These are phyloP conservation scores for Ditylenchus weischeri DNA, from an alignment of 2,888 invertebrate genomes.

Conservation along the genomic window DNA sequence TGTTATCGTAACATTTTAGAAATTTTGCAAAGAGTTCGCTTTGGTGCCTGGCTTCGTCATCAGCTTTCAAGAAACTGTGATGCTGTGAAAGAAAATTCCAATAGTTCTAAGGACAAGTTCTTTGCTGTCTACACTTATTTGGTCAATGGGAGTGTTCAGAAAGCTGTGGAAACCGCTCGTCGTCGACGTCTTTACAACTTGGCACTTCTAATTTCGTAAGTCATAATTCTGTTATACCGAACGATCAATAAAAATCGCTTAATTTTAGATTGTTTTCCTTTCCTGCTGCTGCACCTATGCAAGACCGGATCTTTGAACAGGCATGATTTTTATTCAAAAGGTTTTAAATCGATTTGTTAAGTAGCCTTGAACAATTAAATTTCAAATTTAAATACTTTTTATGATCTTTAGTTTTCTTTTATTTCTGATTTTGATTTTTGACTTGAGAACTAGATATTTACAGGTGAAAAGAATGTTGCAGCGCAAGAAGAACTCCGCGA, in stretches of 20 bases:
- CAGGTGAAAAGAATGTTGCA: neutral
- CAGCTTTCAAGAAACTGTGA: slow-evolving; percentile 4
- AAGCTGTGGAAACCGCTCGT: slow-evolving; percentile 15
- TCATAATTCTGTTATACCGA: too few relatives aligned
- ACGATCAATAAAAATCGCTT: too few relatives aligned
- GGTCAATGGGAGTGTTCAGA: slow-evolving; percentile 12
- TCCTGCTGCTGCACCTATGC: slow-evolving; percentile 8
- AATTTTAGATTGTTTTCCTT: slow-evolving; percentile 4
- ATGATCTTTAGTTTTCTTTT: too few relatives aligned
- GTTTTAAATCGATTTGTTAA: neutral
- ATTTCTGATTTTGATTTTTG: too few relatives aligned
- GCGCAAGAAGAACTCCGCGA: slow-evolving; percentile 1
- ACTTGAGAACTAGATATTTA: neutral
- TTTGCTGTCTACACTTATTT: slow-evolving; percentile 16
- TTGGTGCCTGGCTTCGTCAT: slow-evolving; percentile 18
- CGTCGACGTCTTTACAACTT: slow-evolving; percentile 20
- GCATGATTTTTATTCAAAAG: slow-evolving; percentile 8
- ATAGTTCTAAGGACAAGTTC: neutral
- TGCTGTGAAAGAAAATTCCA: neutral
- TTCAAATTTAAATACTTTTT: too few relatives aligned
- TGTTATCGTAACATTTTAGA: slow-evolving; percentile 6
- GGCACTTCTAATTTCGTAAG: slow-evolving; percentile 18
- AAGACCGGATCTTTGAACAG: slow-evolving; percentile 20
- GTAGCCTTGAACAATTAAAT: too few relatives aligned
- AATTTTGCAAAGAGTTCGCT: slow-evolving; percentile 17